Conservation (phyloP, 2,113 vertebrate genomes). For the Daubentonia madagascariensis region DNA sequence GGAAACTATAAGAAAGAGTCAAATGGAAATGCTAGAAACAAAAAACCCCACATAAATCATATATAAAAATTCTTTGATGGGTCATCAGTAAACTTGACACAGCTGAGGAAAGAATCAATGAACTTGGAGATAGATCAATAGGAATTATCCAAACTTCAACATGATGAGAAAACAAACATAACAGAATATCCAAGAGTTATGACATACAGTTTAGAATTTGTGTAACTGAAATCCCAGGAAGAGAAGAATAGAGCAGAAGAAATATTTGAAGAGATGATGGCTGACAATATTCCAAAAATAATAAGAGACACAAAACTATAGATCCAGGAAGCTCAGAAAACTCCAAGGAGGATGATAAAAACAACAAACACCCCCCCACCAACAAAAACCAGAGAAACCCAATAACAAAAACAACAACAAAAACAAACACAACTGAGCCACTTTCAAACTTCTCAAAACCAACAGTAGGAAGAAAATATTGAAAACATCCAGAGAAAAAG, state of each 20-base stretch:
- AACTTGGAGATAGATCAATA: neutral
- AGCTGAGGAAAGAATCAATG: neutral
- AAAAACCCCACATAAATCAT: neutral
- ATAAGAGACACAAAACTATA: neutral
- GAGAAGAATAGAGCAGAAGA: neutral
- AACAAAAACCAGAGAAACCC: neutral
- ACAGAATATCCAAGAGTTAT: neutral
- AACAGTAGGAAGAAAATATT: neutral
- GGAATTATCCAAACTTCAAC: neutral
- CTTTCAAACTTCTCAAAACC: neutral
- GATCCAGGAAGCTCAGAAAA: neutral
- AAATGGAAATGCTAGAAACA: neutral
- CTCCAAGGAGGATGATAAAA: neutral
- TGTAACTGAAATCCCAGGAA: neutral
- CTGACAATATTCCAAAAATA: neutral
- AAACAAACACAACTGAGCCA: neutral
- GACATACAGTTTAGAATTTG: neutral
- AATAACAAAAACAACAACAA: neutral
- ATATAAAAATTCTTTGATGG: neutral
- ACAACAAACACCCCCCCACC: neutral
- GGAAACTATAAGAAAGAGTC: neutral
- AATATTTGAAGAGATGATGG: neutral
- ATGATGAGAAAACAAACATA: neutral
- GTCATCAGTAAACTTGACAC: neutral
- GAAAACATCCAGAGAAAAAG: neutral